Percentiles rank a stretch among this genome's conserved stretches.
phyloP scores from a whole-genome alignment of 2,888 invertebrate species.

The Tetragonula carbonaria region DNA sequence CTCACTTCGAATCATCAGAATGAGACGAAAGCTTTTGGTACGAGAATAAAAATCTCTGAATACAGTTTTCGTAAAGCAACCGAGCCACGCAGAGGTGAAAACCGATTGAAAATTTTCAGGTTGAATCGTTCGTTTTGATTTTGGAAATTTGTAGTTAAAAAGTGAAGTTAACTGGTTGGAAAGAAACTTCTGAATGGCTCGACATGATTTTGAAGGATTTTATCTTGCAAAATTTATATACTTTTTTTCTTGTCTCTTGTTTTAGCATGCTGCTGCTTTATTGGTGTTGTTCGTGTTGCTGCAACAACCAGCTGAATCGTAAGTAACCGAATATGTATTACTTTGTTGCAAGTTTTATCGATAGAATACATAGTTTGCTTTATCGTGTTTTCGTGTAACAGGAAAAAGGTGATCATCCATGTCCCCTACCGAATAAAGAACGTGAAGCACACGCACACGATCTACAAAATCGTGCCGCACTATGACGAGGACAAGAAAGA shows the following conservation, averaged over 20 bases:
- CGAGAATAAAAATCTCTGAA: constrained; percentile 1
- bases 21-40: constrained; percentile 74
- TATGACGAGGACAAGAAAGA: constrained; percentile 80
- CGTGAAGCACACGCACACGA: constrained; percentile 89
- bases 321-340: constrained; percentile 31
- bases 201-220: neutral
- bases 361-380: neutral
- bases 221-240: neutral
- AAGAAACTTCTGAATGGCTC: neutral
- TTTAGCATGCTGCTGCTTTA: constrained; percentile 57
- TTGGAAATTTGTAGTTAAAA: neutral
- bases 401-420: constrained; percentile 89
- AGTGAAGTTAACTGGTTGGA: neutral
- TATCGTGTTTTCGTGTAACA: constrained; percentile 75
- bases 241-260: constrained; percentile 2
- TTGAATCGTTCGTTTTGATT: neutral
- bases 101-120: neutral
- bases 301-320: constrained; percentile 60
- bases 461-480: constrained; percentile 89
- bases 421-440: constrained; percentile 89
- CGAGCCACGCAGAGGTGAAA: neutral
- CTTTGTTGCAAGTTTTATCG: neutral
- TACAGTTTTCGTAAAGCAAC: neutral
- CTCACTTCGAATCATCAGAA: constrained; percentile 35
- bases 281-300: constrained; percentile 40